Evolutionary conservation across 2,113 vertebrate genomes (phyloP), one percentile per base, ranked within the genome.

Genomic region (Synodontis membranacea): DNA sequence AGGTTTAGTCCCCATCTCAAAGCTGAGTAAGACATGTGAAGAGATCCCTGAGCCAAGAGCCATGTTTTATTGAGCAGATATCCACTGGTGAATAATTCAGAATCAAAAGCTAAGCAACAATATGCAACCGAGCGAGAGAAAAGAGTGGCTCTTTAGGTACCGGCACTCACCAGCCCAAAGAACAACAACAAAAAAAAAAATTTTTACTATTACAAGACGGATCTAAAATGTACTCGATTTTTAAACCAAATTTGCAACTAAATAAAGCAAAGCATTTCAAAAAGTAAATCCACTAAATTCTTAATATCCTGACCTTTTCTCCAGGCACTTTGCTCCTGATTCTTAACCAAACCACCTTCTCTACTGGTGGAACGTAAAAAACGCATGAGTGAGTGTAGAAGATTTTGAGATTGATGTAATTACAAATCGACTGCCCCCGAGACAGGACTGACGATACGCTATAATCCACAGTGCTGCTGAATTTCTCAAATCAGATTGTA

Each of bases 41-140:
- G 37, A 76, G 39, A 88, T 87, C 62, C 84, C 82, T 86, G 87
- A 58, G 80, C 87, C 42, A 83, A 82, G 81, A 60, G 48, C 87
- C 85, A 87, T 94, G 88, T 88, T 93, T 94, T 93, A 94, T 93
- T 88, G 87, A 94, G 81, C 84, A 87, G 88, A 90, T 87, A 91
- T 89, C 79, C 82, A 54, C 31, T 79, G 82, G 88, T 95, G 90
- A 95, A 94, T 94, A 91, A 94, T 93, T 94, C 79, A 94, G 84
- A 86, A 74, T 84, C 75, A 87, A 66, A 86, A 92, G 89, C 91
- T 92, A 91, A 93, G 91, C 92, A 89, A 80, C 82, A 86, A 91
- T 92, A 92, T n/a, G 83, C 89, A 91, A 90, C 82, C 80, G 44
- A 78, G 88, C 21, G 48, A 17, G 34, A 80, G 31, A 46, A 81